Conservation (phyloP, 1,140 invertebrate species). For the Leptinotarsa lineolata region DNA sequence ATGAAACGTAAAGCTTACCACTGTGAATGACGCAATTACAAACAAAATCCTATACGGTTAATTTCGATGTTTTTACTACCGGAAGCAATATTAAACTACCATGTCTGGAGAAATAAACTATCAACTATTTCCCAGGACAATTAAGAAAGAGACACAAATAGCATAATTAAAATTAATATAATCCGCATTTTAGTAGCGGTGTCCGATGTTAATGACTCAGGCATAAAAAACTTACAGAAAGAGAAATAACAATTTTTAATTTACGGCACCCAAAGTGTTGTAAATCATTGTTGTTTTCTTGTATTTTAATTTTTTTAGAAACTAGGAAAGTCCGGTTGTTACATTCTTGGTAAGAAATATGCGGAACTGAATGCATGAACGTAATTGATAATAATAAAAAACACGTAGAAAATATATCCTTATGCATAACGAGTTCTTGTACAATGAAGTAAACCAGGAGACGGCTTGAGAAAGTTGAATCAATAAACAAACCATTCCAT, state of each 20-base stretch:
- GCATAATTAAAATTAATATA: not conserved
- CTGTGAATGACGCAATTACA: not conserved
- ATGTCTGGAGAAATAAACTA: not conserved
- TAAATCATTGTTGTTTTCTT: slow-evolving; percentile 5
- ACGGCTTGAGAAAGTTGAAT: too few relatives aligned
- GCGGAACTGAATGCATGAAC: not conserved
- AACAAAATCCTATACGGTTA: not conserved
- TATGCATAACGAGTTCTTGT: too few relatives aligned
- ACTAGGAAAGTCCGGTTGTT: slow-evolving; percentile 1
- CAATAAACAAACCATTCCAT: too few relatives aligned
- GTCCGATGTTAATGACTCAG: not conserved
- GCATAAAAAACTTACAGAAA: not conserved
- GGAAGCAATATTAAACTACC: not conserved
- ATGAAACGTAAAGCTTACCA: too few relatives aligned
- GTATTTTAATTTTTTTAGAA: not conserved
- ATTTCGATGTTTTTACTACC: not conserved
- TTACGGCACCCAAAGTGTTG: not conserved
- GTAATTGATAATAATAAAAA: too few relatives aligned
- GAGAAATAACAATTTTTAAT: not conserved
- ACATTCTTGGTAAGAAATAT: not conserved
- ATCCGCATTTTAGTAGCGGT: not conserved
- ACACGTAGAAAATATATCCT: too few relatives aligned
- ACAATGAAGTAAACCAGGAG: too few relatives aligned
- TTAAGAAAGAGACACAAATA: not conserved
- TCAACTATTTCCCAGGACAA: not conserved